Base-by-base conservation (phyloP, 2,888 invertebrate species). In the Nemotelus pantherinus region DNA sequence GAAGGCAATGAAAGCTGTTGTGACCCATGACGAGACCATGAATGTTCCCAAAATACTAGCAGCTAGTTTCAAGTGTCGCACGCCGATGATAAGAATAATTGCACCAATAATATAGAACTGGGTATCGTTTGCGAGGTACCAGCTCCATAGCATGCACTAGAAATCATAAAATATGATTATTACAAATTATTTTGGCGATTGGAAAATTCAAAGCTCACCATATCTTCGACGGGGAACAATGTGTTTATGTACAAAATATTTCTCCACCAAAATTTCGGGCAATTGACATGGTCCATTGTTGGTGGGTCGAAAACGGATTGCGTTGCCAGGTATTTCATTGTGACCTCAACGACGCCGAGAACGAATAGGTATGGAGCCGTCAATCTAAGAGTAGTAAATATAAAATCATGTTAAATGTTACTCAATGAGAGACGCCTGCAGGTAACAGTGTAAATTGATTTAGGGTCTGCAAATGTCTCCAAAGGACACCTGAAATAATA, bases 141-240 rank as follows among this genome's bases (percentile, higher is more conserved):
- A 95, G 88, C 95, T 95, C 95, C 95, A 95, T 53, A 95, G 85
- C 95, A 95, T 95, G 85, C 95, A 95, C 95, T 95, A 88, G 64
- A 88, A 88, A 78, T 77, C 67, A 79, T 78, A 75, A 47, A 55
- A 57, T 63, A n/a, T 60, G 60, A 55, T 60, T 55, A 10, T 39
- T 6, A 45, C 43, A 50, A 75, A 71, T 58, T 48, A 47, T 7
- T 41, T 50, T 50, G 47, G 44, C 6, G 25, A 25, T 25, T 25
- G 50, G 43, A 39, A 39, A 50, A 60, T 45, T 50, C 58, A 50
- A 68, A 25, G 71, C 86, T 88, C 85, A 94, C 95, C 95, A 95
- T 95, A 87, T 95, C 93, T 45, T 93, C 93, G 7, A 93, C 93
- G 0, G 95, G 94, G 84, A 94, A 95, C 39, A 95, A 88, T 0